These are phyloP conservation scores for Acanthurus leucopareius DNA, from an alignment of 2,797 vertebrate genomes.

Conservation along the genomic window DNA sequence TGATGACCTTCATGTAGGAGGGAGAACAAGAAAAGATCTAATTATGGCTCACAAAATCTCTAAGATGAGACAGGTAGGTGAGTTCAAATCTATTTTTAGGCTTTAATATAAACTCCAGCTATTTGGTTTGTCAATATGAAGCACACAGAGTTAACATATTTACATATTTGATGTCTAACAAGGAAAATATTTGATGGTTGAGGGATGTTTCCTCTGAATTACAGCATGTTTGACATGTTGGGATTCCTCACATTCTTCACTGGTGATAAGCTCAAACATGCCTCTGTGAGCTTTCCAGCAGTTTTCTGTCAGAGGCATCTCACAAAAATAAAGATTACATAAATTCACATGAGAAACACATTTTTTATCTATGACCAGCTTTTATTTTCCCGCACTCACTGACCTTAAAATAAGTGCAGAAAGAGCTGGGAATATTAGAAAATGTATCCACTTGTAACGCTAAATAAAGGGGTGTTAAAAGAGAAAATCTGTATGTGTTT, in stretches of 20 bases:
- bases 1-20: slow-evolving; percentile 65
- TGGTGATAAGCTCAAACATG: slow-evolving; percentile 55
- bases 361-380: too few relatives aligned
- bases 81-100: slow-evolving; percentile 67
- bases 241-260: slow-evolving; percentile 72
- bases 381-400: too few relatives aligned
- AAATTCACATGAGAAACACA: not conserved
- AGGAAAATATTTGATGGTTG: slow-evolving; percentile 54
- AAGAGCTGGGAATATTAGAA: too few relatives aligned
- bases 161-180: slow-evolving; percentile 69
- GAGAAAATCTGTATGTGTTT: not conserved
- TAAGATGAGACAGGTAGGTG: slow-evolving; percentile 58
- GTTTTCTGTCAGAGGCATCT: slow-evolving; percentile 29
- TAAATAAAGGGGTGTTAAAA: too few relatives aligned
- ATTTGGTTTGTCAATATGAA: slow-evolving; percentile 65
- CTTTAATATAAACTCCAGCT: slow-evolving; percentile 68
- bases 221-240: slow-evolving; percentile 57
- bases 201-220: slow-evolving; percentile 66
- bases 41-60: slow-evolving; percentile 71
- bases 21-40: slow-evolving; percentile 63
- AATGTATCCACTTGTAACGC: too few relatives aligned
- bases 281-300: slow-evolving; percentile 28
- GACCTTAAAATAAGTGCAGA: too few relatives aligned
- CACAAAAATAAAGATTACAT: slow-evolving; percentile 25
- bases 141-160: slow-evolving; percentile 60